Evolutionary conservation across 1,140 invertebrate genomes (phyloP).

Genomic region (Luehdorfia chinensis): DNA sequence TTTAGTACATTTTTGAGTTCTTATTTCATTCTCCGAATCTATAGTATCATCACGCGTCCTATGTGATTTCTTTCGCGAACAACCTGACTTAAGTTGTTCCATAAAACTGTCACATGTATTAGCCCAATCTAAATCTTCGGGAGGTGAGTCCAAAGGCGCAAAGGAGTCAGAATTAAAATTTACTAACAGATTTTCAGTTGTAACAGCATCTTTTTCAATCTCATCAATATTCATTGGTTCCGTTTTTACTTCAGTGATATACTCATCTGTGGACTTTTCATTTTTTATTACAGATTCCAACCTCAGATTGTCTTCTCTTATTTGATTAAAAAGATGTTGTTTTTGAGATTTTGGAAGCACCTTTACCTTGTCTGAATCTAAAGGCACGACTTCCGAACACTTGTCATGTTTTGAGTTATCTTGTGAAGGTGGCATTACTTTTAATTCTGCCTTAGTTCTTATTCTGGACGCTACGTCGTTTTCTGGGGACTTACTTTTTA

Average conservation of each 20-base stretch:
- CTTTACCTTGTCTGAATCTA: constrained; percentile 44
- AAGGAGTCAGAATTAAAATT: constrained; percentile 27
- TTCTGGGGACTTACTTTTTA: constrained; percentile 57
- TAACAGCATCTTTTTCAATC: constrained; percentile 64
- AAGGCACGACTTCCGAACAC: constrained; percentile 20
- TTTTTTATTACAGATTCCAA: constrained; percentile 65
- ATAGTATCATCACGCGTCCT: constrained; percentile 68
- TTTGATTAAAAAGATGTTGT: constrained; percentile 70
- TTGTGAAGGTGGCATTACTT: constrained; percentile 77
- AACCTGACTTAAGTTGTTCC: constrained; percentile 81
- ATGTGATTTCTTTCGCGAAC: constrained; percentile 77
- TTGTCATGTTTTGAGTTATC: constrained; percentile 43
- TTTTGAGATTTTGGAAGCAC: constrained; percentile 63
- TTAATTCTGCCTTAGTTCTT: constrained; percentile 89
- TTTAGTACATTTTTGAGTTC: constrained; percentile 33
- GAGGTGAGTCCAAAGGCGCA: constrained; percentile 15
- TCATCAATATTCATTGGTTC: constrained; percentile 72
- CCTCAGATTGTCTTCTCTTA: constrained; percentile 65
- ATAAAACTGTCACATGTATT: constrained; percentile 84
- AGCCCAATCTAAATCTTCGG: constrained; percentile 79
- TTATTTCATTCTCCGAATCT: constrained; percentile 41
- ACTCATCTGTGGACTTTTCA: constrained; percentile 36
- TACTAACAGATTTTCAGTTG: constrained; percentile 53
- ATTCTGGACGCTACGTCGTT: constrained; percentile 83
- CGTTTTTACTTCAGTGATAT: constrained; percentile 55